phyloP scores from a whole-genome alignment of 1,140 invertebrate species.

The Thalassaphorura encarpata region DNA sequence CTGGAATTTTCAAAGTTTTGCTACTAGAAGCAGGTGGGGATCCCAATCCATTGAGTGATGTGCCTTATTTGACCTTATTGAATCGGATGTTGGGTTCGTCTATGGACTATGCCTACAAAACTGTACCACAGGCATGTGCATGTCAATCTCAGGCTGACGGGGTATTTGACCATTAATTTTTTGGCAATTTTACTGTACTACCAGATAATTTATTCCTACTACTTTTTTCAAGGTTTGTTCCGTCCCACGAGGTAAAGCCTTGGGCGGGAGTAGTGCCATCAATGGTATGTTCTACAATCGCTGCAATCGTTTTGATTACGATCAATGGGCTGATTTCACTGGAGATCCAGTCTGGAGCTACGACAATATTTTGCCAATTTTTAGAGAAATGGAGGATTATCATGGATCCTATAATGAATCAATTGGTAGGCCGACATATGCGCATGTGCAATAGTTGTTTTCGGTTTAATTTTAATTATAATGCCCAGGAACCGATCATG shows the following conservation, averaged over 20 bases:
- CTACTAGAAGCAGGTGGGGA: constrained; percentile 11
- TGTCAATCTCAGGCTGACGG: no score
- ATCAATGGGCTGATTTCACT: constrained; percentile 9
- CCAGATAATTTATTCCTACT: not conserved
- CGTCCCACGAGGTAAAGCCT: constrained; percentile 42
- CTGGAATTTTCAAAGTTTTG: not conserved
- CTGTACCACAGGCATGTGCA: not conserved
- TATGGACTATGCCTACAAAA: constrained; percentile 1
- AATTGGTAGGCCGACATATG: no score
- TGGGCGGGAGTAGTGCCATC: constrained; percentile 2
- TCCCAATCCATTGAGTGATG: not conserved
- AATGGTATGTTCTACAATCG: not conserved
- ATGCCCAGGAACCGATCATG: constrained; percentile 3
- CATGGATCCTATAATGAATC: constrained; percentile 5
- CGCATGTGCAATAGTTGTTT: no score
- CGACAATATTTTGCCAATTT: constrained; percentile 7
- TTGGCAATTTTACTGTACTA: not conserved
- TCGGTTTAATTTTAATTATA: no score
- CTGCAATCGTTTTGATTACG: constrained; percentile 11
- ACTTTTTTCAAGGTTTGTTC: constrained; percentile 2
- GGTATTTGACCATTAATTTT: not conserved
- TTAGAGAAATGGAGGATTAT: constrained; percentile 11
- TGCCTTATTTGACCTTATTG: not conserved
- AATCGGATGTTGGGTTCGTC: not conserved
- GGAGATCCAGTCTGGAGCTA: constrained; percentile 13